Conservation (phyloP, 2,113 vertebrate species). For the Crotalus tigris region DNA sequence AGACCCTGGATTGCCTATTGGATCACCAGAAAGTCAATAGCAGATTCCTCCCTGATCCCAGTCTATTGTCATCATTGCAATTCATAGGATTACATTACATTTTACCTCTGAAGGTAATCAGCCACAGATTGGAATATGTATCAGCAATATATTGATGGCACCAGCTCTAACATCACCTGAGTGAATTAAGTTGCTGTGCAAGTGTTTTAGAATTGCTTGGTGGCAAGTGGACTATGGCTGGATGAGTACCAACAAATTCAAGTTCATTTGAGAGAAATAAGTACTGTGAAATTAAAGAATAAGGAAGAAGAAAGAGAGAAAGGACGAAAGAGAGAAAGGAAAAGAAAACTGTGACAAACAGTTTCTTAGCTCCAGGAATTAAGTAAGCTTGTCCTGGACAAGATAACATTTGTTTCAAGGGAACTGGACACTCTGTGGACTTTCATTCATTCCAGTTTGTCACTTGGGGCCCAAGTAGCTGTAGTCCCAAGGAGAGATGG, state of each 20-base stretch:
- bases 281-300: not conserved
- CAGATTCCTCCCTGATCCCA: not conserved
- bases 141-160: not conserved
- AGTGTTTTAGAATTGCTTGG: not conserved
- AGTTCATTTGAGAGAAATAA: not conserved
- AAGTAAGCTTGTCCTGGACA: not conserved
- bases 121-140: not conserved
- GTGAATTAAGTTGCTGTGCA: not conserved
- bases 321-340: not conserved
- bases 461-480: not conserved
- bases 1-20: not conserved
- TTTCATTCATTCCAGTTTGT: not conserved
- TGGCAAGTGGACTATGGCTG: not conserved
- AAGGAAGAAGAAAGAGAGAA: not conserved
- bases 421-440: not conserved
- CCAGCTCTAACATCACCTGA: not conserved
- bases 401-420: not conserved
- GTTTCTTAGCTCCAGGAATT: not conserved
- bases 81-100: not conserved
- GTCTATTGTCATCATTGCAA: not conserved
- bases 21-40: not conserved
- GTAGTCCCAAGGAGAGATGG: not conserved
- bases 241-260: not conserved
- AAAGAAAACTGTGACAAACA: not conserved
- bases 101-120: not conserved